These are phyloP conservation scores for Laupala kohalensis DNA, from an alignment of 1,140 invertebrate species.

Conservation along the genomic window DNA sequence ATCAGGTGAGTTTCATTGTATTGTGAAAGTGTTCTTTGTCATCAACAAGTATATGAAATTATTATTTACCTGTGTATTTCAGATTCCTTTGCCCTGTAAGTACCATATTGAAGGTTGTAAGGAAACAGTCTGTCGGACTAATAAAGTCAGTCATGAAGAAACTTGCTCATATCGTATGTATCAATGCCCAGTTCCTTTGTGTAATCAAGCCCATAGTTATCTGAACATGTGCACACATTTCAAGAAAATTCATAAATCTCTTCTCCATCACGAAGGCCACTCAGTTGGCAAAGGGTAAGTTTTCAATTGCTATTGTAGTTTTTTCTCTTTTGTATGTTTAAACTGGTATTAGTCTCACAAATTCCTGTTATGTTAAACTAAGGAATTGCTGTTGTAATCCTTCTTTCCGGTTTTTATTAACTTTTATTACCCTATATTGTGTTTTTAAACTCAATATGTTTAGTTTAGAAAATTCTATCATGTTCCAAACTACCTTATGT, in stretches of 20 bases:
- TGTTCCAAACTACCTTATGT: no score
- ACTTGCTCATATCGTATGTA: neutral
- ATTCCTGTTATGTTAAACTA: no score
- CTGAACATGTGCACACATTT: neutral
- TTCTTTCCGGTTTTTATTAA: no score
- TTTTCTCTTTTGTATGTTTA: neutral
- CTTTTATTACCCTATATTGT: no score
- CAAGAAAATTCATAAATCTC: neutral
- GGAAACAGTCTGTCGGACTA: neutral
- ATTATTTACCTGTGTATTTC: neutral
- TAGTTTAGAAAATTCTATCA: no score
- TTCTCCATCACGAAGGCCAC: neutral
- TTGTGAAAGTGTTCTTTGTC: no score
- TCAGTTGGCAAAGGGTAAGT: neutral
- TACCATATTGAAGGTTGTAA: conserved; percentile 1
- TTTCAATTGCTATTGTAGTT: neutral
- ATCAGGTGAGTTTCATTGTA: neutral
- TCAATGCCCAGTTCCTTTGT: neutral
- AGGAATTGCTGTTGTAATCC: no score
- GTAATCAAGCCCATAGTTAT: neutral
- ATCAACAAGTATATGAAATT: neutral
- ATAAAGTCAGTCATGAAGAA: neutral
- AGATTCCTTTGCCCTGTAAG: conserved; percentile 4
- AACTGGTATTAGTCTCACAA: neutral
- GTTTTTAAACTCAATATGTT: no score